Evolutionary conservation across 2,797 vertebrate genomes (phyloP).

Genomic region (Rhabdophis nuchalis): DNA sequence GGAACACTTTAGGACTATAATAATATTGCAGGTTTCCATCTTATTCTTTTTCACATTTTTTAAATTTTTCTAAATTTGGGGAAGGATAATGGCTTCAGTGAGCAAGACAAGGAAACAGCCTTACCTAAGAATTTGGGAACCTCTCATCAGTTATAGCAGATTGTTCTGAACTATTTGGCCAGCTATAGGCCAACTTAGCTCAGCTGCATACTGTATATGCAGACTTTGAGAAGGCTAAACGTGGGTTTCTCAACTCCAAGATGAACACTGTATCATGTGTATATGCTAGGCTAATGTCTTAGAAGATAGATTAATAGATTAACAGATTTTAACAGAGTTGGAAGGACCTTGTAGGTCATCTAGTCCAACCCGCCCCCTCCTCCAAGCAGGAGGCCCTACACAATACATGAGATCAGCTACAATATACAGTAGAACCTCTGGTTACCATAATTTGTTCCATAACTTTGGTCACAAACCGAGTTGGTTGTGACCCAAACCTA

Average conservation of each 20-base stretch:
- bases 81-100: too few species aligned
- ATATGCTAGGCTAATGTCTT: neutral
- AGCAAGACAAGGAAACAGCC: neutral
- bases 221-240: neutral
- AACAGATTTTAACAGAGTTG: too few species aligned
- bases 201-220: neutral
- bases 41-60: neutral
- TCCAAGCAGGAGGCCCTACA: neutral
- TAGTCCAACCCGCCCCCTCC: too few species aligned
- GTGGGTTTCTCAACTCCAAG: neutral
- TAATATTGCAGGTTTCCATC: neutral
- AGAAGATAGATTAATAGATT: neutral
- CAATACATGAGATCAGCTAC: neutral
- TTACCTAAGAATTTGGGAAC: neutral
- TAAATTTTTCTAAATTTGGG: neutral
- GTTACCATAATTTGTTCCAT: too few species aligned
- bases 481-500: too few species aligned
- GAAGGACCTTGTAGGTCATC: too few species aligned
- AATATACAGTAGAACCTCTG: neutral
- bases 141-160: too few species aligned
- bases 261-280: neutral
- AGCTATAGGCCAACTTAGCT: neutral
- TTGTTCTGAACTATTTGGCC: neutral
- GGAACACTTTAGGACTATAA: neutral
- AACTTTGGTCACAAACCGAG: too few species aligned